These are phyloP conservation scores for Pangasius larnaudii DNA, from an alignment of 2,797 vertebrate species.

Conservation along the genomic window DNA sequence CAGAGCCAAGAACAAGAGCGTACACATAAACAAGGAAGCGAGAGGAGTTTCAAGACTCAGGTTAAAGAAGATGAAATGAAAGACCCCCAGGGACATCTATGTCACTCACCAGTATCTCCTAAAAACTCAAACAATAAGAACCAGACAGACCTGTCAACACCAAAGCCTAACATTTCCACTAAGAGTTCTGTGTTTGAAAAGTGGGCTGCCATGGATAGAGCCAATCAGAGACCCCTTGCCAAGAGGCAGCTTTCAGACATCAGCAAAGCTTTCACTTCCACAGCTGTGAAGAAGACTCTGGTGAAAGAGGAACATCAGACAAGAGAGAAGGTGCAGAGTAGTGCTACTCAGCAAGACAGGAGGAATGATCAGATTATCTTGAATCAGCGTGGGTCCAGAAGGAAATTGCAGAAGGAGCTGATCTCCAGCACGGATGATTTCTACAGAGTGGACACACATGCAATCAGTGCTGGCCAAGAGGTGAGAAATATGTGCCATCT, in stretches of 20 bases:
- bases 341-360: background rate
- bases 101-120: background rate
- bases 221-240: constrained; percentile 44
- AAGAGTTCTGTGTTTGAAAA: constrained; percentile 58
- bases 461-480: constrained; percentile 53
- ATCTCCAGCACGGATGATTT: constrained; percentile 51
- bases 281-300: constrained; percentile 48
- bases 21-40: background rate
- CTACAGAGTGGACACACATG: constrained; percentile 55
- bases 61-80: background rate
- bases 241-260: constrained; percentile 55
- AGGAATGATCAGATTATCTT: constrained; percentile 9
- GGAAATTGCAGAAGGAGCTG: constrained; percentile 49
- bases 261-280: constrained; percentile 22
- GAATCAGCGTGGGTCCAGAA: background rate
- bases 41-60: background rate
- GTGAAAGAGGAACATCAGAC: constrained; percentile 3
- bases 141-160: background rate
- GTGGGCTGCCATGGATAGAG: constrained; percentile 49
- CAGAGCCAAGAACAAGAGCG: background rate
- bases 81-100: background rate
- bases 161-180: constrained; percentile 14
- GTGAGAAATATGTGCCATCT: constrained; percentile 29
- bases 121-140: constrained; percentile 4
- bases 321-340: background rate